These are phyloP conservation scores for Leucosticte australis DNA, from an alignment of 2,113 vertebrate genomes.

Conservation along the genomic window DNA sequence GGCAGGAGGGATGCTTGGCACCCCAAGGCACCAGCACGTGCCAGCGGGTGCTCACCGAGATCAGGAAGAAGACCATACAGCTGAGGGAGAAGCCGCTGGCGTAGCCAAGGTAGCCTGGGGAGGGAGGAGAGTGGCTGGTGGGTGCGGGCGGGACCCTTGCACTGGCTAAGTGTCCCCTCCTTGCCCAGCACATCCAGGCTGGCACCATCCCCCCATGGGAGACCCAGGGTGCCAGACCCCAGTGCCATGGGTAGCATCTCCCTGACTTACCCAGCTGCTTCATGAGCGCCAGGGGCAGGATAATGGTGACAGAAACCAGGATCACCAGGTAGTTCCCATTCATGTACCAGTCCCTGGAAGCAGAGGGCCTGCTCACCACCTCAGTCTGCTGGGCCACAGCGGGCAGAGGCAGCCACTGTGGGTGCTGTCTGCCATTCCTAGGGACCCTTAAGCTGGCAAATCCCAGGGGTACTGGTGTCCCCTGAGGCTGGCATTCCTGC, in stretches of 20 bases:
- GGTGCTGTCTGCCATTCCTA: not conserved
- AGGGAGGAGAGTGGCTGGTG: not conserved
- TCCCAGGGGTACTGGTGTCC: not conserved
- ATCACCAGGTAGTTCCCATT: constrained; percentile 97
- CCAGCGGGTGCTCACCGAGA: constrained; percentile 78
- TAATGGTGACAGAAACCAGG: constrained; percentile 84
- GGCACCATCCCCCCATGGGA: fast-evolving
- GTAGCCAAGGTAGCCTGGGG: constrained; percentile 93
- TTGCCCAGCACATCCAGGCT: not conserved
- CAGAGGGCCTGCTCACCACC: not conserved
- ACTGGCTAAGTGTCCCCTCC: not conserved
- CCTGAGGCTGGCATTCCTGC: not conserved
- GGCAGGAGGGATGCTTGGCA: not conserved
- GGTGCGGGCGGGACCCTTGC: not conserved
- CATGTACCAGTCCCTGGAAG: constrained; percentile 90
- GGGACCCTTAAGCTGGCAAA: not conserved
- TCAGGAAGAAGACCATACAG: constrained; percentile 97
- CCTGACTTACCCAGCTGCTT: constrained; percentile 91
- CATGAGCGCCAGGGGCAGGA: constrained; percentile 94
- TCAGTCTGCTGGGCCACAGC: fast-evolving
- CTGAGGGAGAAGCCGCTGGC: constrained; percentile 96
- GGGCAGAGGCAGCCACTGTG: not conserved
- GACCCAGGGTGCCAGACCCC: not conserved
- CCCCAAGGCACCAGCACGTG: fast-evolving
- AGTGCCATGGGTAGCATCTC: not conserved